Evolutionary conservation across 2,888 invertebrate species (phyloP).

Genomic region (Notodonta ziczac): DNA sequence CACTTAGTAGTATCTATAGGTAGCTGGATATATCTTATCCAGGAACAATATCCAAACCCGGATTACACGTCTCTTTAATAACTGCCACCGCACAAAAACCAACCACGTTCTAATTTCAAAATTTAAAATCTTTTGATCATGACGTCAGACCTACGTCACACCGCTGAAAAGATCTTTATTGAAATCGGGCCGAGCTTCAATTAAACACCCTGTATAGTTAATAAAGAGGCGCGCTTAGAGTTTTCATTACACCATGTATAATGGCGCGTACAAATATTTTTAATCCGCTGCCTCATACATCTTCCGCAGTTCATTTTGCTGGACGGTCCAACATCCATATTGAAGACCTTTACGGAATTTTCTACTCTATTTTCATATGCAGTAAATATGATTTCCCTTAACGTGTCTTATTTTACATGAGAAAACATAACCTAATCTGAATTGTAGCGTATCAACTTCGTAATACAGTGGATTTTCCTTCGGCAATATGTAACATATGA

Average conservation of each 20-base stretch:
- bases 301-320: slow-evolving; percentile 82
- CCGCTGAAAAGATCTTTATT: slow-evolving; percentile 61
- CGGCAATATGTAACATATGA: slow-evolving; percentile 39
- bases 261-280: slow-evolving; percentile 84
- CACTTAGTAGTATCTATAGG: background rate
- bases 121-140: slow-evolving; percentile 63
- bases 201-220: slow-evolving; percentile 77
- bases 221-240: slow-evolving; percentile 78
- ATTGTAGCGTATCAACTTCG: slow-evolving; percentile 7
- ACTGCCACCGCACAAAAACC: slow-evolving; percentile 38
- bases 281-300: slow-evolving; percentile 82
- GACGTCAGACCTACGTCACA: slow-evolving; percentile 73
- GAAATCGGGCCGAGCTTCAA: slow-evolving; percentile 67
- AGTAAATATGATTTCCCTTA: slow-evolving; percentile 33
- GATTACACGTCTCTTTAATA: slow-evolving; percentile 44
- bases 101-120: slow-evolving; percentile 49
- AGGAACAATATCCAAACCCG: slow-evolving; percentile 22
- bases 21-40: background rate
- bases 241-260: slow-evolving; percentile 83
- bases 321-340: slow-evolving; percentile 64
- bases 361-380: slow-evolving; percentile 27
- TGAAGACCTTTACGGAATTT: slow-evolving; percentile 29
- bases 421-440: slow-evolving; percentile 19
- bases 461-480: slow-evolving; percentile 27
- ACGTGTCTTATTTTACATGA: slow-evolving; percentile 7